Conservation (phyloP, 1,140 invertebrate genomes). For the Drosophila mayri region DNA sequence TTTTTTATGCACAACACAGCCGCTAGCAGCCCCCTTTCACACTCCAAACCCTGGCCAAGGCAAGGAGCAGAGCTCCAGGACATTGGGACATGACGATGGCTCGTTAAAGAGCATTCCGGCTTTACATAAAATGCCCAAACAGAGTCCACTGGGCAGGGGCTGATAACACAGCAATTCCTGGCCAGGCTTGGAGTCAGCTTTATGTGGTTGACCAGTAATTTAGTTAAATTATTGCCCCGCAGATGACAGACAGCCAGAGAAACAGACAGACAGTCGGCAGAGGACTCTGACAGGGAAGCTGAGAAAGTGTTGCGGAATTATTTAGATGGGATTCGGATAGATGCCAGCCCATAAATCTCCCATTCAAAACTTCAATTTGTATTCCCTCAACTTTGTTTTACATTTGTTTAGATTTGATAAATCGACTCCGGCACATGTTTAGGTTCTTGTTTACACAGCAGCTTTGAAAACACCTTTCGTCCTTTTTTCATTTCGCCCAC, state of each 20-base stretch:
- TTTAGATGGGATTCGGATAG: slow-evolving; percentile 21
- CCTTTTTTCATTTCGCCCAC: slow-evolving; percentile 17
- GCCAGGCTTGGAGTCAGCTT: slow-evolving; percentile 23
- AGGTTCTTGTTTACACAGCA: slow-evolving; percentile 48
- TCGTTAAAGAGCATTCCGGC: slow-evolving; percentile 42
- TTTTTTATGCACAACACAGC: slow-evolving; percentile 42
- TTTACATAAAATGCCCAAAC: slow-evolving; percentile 35
- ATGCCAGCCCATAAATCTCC: slow-evolving; percentile 37
- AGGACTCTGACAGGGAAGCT: not conserved
- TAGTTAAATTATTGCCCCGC: slow-evolving; percentile 49
- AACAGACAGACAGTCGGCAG: slow-evolving; percentile 1
- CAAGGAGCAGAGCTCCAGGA: slow-evolving; percentile 30
- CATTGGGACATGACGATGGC: slow-evolving; percentile 34
- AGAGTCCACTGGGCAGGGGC: slow-evolving; percentile 26
- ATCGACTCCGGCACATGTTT: slow-evolving; percentile 39
- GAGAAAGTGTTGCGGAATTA: slow-evolving; percentile 29
- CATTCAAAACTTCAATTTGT: slow-evolving; percentile 45
- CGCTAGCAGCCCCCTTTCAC: not conserved
- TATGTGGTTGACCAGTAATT: slow-evolving; percentile 49
- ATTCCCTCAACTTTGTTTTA: slow-evolving; percentile 48
- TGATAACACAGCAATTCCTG: slow-evolving; percentile 62
- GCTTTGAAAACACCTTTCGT: slow-evolving; percentile 18
- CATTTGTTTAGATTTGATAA: slow-evolving; percentile 55
- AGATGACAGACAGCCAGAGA: slow-evolving; percentile 6
- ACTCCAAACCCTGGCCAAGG: slow-evolving; percentile 19